Percentiles rank a stretch among this genome's conserved stretches.
Conservation (phyloP, 2,113 vertebrate species). For the Dermatemys mawii region DNA sequence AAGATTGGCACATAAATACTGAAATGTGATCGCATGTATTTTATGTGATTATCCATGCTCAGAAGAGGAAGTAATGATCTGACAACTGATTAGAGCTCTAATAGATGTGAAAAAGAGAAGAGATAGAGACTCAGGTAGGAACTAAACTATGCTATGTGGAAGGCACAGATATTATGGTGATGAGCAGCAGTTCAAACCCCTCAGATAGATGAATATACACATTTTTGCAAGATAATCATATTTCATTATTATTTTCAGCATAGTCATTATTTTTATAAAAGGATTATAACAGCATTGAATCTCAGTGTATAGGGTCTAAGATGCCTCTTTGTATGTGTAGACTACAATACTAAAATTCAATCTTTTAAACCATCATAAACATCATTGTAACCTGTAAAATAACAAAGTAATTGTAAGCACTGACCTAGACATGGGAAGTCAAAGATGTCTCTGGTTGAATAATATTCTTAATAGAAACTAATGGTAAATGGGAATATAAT, state of each 20-base stretch:
- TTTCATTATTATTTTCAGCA: not conserved
- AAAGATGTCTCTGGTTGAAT: conserved; percentile 44
- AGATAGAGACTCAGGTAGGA: not conserved
- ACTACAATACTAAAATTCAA: not conserved
- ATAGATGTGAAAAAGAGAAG: not conserved
- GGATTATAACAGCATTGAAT: not conserved
- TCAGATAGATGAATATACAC: not conserved
- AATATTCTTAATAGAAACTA: conserved; percentile 57
- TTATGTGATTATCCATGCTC: not conserved
- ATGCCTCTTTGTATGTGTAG: not conserved
- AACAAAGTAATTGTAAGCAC: conserved; percentile 44
- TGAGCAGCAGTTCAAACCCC: not conserved
- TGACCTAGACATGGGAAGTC: conserved; percentile 34
- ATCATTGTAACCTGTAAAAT: not conserved
- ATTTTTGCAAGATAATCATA: not conserved
- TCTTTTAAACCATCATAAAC: conserved; percentile 31
- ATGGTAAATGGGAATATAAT: conserved; percentile 51
- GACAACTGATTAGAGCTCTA: not conserved
- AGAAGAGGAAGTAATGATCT: conserved; percentile 28
- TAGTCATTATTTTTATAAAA: not conserved
- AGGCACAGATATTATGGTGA: not conserved
- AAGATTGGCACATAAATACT: not conserved
- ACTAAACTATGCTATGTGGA: not conserved
- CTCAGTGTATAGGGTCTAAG: not conserved
- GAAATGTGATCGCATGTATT: conserved; percentile 14